These are phyloP conservation scores for Cantharis nigra DNA, from an alignment of 2,888 invertebrate genomes.

Conservation along the genomic window DNA sequence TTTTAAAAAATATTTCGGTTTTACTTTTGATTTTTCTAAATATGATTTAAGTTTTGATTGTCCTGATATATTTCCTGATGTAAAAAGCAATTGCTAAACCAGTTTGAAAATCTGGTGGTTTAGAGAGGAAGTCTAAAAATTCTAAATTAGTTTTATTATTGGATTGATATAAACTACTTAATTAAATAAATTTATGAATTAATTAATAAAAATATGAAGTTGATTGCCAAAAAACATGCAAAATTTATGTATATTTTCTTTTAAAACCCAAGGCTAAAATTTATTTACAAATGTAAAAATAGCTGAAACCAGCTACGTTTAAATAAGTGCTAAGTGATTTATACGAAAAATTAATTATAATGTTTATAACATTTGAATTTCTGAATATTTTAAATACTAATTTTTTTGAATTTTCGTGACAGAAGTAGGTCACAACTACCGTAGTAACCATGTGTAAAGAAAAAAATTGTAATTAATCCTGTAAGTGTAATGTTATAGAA, in stretches of 20 bases:
- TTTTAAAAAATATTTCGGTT: too few species aligned
- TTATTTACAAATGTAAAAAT: background rate
- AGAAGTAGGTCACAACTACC: background rate
- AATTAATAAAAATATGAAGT: background rate
- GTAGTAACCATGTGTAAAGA: background rate
- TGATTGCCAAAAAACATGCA: background rate
- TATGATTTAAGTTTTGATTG: too few species aligned
- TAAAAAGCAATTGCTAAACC: too few species aligned
- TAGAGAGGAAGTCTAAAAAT: background rate
- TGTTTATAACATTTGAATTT: background rate
- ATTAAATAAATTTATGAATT: background rate
- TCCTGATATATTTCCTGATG: too few species aligned
- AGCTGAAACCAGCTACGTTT: background rate
- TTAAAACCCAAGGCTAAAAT: background rate
- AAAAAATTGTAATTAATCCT: background rate
- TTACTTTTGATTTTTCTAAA: too few species aligned
- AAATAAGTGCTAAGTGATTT: slow-evolving; percentile 17
- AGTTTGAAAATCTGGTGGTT: too few species aligned
- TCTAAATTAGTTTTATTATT: background rate
- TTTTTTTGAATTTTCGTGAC: background rate
- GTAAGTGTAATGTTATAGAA: background rate
- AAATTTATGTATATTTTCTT: background rate
- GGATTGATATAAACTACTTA: background rate
- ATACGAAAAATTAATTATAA: slow-evolving; percentile 10
- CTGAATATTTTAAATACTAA: background rate